Evolutionary conservation across 1,140 invertebrate species (phyloP).

Genomic region (Cotesia vestalis): DNA sequence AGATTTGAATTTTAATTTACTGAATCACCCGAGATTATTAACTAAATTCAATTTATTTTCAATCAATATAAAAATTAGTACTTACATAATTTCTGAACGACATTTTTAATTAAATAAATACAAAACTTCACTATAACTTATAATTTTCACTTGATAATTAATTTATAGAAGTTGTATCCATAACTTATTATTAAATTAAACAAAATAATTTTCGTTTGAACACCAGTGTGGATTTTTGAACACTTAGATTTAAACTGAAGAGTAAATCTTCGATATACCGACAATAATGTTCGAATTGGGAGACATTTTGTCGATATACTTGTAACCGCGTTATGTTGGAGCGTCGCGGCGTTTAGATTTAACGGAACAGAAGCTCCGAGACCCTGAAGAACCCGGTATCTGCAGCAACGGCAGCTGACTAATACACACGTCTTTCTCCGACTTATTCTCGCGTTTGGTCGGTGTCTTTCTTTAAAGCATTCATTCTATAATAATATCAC

Average conservation of each 20-base stretch:
- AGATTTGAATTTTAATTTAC: background rate
- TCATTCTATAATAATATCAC: conserved; percentile 24
- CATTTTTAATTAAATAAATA: conserved; percentile 45
- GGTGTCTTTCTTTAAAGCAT: background rate
- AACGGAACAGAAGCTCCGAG: conserved; percentile 51
- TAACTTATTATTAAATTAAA: too few relatives aligned
- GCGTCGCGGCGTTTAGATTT: conserved; percentile 52
- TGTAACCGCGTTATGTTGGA: conserved; percentile 39
- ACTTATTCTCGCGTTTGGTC: conserved; percentile 39
- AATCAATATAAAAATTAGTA: conserved; percentile 31
- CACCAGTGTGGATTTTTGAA: too few relatives aligned
- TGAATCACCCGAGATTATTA: background rate
- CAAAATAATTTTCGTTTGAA: too few relatives aligned
- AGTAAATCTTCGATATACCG: too few relatives aligned
- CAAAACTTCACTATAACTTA: background rate
- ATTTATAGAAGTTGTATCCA: too few relatives aligned
- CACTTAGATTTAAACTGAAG: too few relatives aligned
- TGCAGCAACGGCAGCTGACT: conserved; percentile 48
- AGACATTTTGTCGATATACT: conserved; percentile 9
- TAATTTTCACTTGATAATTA: too few relatives aligned
- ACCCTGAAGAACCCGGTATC: conserved; percentile 62
- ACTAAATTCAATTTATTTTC: background rate
- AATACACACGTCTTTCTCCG: conserved; percentile 42
- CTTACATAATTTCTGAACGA: conserved; percentile 64
- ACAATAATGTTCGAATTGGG: background rate